These are phyloP conservation scores for Pogonocherus hispidulus DNA, from an alignment of 2,888 invertebrate genomes.

Conservation along the genomic window DNA sequence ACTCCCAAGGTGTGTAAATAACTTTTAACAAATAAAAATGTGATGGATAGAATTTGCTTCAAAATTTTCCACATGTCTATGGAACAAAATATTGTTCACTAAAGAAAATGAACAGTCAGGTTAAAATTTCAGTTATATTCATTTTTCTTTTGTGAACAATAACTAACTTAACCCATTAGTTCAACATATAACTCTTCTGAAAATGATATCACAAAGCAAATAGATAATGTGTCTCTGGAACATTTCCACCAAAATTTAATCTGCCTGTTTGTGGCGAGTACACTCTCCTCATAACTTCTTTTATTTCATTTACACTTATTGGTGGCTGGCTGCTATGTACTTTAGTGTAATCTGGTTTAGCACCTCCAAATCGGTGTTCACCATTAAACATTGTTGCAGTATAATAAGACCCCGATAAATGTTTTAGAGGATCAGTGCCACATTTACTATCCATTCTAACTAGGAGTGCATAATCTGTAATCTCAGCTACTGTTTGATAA, in stretches of 20 bases:
- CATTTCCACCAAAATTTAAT: conserved; percentile 69
- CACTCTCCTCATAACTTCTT: conserved; percentile 85
- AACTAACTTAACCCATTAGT: no score
- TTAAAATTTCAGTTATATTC: no score
- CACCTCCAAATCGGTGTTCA: conserved; percentile 68
- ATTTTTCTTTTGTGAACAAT: no score
- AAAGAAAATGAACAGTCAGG: no score
- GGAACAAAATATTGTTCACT: no score
- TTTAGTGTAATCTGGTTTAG: conserved; percentile 67
- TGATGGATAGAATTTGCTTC: no score
- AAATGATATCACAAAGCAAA: conserved; percentile 65
- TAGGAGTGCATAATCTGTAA: conserved; percentile 87
- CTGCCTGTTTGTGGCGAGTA: conserved; percentile 74
- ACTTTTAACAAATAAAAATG: no score
- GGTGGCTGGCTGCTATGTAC: conserved; percentile 79
- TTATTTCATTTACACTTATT: conserved; percentile 84
- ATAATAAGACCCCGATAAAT: conserved; percentile 76
- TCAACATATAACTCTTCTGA: no score
- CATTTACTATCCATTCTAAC: conserved; percentile 83
- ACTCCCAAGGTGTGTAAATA: no score
- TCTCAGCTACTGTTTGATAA: conserved; percentile 91
- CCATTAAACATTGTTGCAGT: conserved; percentile 75
- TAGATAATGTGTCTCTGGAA: conserved; percentile 62
- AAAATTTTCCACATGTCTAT: no score
- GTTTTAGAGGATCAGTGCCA: conserved; percentile 79